Evolutionary conservation across 2,113 vertebrate species (phyloP).

Genomic region (Siphamia tubifer): DNA sequence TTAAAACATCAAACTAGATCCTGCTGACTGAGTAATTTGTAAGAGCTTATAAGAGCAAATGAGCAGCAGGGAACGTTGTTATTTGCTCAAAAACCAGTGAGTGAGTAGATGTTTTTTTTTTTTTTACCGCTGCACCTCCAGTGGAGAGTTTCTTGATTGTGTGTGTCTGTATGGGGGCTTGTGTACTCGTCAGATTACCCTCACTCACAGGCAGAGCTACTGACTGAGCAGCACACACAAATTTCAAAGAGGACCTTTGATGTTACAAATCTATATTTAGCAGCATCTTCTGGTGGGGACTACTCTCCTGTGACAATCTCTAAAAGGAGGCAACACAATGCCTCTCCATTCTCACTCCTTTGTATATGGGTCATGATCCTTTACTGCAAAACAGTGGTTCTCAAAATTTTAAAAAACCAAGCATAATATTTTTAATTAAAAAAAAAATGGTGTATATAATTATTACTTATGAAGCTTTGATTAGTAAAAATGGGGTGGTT

Average conservation of each 20-base stretch:
- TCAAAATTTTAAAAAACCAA: not conserved
- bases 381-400: not conserved
- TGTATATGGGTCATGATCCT: slow-evolving; percentile 44
- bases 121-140: slow-evolving; percentile 19
- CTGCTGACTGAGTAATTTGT: slow-evolving; percentile 38
- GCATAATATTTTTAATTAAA: not conserved
- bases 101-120: not conserved
- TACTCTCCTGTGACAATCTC: slow-evolving; percentile 57
- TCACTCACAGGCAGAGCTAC: slow-evolving; percentile 31
- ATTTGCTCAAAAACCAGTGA: not conserved
- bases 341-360: slow-evolving; percentile 15
- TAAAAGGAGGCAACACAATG: slow-evolving; percentile 46
- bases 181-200: slow-evolving; percentile 55
- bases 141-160: slow-evolving; percentile 32
- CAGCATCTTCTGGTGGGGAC: slow-evolving; percentile 55
- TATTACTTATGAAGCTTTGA: slow-evolving; percentile 6
- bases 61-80: slow-evolving; percentile 11
- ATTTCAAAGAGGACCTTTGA: slow-evolving; percentile 73
- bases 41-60: slow-evolving; percentile 24
- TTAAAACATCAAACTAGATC: slow-evolving; percentile 21
- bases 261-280: slow-evolving; percentile 68
- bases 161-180: slow-evolving; percentile 37
- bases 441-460: not conserved
- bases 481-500: not conserved
- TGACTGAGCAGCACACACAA: slow-evolving; percentile 33